Percentiles rank a stretch among this genome's conserved stretches.
Evolutionary conservation across 2,888 invertebrate genomes (phyloP).

Genomic region (Ypsolopha scabrella): DNA sequence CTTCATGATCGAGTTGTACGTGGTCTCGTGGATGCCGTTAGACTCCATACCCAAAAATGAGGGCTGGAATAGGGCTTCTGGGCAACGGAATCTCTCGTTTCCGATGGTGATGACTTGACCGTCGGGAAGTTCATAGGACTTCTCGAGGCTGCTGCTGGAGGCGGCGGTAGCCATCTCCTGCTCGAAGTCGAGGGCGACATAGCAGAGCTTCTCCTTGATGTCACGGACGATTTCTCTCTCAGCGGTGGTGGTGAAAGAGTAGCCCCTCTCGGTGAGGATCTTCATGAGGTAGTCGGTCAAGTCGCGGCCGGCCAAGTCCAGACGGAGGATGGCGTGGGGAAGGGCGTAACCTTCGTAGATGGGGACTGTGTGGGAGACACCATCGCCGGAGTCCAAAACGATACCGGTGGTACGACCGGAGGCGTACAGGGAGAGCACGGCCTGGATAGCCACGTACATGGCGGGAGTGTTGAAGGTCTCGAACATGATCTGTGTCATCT

Average conservation of each 20-base stretch:
- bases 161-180: slow-evolving; percentile 96
- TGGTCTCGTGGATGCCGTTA: slow-evolving; percentile 89
- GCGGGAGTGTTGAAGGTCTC: slow-evolving; percentile 94
- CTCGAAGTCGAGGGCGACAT: slow-evolving; percentile 91
- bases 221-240: slow-evolving; percentile 95
- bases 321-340: slow-evolving; percentile 92
- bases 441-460: slow-evolving; percentile 96
- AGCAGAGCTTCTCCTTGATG: slow-evolving; percentile 94
- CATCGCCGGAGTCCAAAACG: slow-evolving; percentile 95
- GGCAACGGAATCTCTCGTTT: slow-evolving; percentile 94
- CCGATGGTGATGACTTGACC: slow-evolving; percentile 94
- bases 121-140: slow-evolving; percentile 94
- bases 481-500: slow-evolving; percentile 95
- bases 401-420: slow-evolving; percentile 98
- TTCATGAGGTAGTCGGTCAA: slow-evolving; percentile 95
- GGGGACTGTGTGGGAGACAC: slow-evolving; percentile 95
- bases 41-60: slow-evolving; percentile 93
- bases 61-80: slow-evolving; percentile 94
- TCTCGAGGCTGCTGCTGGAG: slow-evolving; percentile 91
- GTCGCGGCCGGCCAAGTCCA: slow-evolving; percentile 93
- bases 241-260: slow-evolving; percentile 92
- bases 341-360: slow-evolving; percentile 96
- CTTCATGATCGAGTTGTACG: slow-evolving; percentile 98
- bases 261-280: slow-evolving; percentile 91
- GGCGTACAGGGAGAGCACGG: slow-evolving; percentile 92